phyloP scores from a whole-genome alignment of 2,888 invertebrate species.

The Nomada flava region DNA sequence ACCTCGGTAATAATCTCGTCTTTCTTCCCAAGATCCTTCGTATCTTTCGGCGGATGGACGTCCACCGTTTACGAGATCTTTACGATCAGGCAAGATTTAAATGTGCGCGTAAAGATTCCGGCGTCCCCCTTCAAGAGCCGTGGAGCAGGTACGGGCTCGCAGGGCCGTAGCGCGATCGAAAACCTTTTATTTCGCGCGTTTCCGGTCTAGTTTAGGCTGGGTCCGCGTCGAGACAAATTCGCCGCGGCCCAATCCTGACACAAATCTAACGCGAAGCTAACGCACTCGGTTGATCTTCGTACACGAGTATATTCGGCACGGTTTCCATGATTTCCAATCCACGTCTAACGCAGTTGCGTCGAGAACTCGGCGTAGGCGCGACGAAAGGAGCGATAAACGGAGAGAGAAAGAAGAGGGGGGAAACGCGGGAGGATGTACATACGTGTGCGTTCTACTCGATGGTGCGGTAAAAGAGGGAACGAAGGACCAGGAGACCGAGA shows the following conservation, averaged over 20 bases:
- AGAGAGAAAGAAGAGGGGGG: background rate
- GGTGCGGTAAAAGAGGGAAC: conserved; percentile 28
- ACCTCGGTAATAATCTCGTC: conserved; percentile 75
- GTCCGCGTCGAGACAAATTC: background rate
- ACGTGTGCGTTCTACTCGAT: conserved; percentile 12
- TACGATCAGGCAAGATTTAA: conserved; percentile 70
- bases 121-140: background rate
- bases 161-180: conserved; percentile 5
- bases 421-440: conserved; percentile 4
- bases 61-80: conserved; percentile 73
- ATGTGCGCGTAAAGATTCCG: conserved; percentile 55
- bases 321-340: conserved; percentile 49
- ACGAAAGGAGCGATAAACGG: conserved; percentile 11
- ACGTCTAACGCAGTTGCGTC: conserved; percentile 39
- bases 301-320: background rate
- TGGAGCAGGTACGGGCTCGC: conserved; percentile 12
- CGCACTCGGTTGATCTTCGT: too few relatives aligned
- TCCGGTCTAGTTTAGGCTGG: too few relatives aligned
- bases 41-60: conserved; percentile 66
- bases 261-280: too few relatives aligned
- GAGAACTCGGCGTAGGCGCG: conserved; percentile 29
- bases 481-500: conserved; percentile 41
- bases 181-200: background rate
- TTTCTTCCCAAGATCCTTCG: conserved; percentile 55
- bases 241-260: too few relatives aligned